Evolutionary conservation across 2,113 vertebrate genomes (phyloP), one percentile per base, ranked within the genome.

Genomic region (Corythornis vintsioides): DNA sequence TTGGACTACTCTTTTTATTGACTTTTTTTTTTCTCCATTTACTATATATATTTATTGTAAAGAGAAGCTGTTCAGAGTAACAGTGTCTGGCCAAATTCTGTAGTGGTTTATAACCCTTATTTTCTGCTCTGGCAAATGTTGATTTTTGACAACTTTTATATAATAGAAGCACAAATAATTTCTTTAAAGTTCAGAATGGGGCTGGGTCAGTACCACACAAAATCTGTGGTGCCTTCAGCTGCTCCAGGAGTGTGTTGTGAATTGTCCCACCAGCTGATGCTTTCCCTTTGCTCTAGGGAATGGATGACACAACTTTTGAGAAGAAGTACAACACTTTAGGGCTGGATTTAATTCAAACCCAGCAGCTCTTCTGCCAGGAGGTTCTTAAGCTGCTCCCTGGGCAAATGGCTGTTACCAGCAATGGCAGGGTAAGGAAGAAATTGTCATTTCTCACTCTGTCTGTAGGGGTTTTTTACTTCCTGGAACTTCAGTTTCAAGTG

Each of bases 241-340:
- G 38, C 38, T 38, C 38, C 38, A 38, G 10, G 38, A 38, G 38
- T 38, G 38, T 10, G 38, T 11, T 38, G 38, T 38, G 64, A 85
- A 24, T 66, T 45, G 22, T 90, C 47, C 56, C 33, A 40, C 21
- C 7, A 13, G 81, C 26, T 95, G 11, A 17, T 80, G 57, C 67
- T 92, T 92, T 85, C 50, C 48, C 87, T 97, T 65, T 96, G 35
- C 89, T 95, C 67, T 89, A 99, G 99, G 98, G 96, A 57, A 99
- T 99, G 98, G 97, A 99, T 94, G 95, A 88, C 0, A 96, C 98
- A 95, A 77, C 97, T 82, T 99, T 99, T 97, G 98, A 99, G 96
- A 99, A 99, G 97, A 99, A 98, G 97, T 99, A 98, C 93, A 99
- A 99, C 95, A 99, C 99, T 8, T 33, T 99, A 95, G 98, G 98